A percentile compares a stretch with the other conserved stretches of the same genome.
Conservation (phyloP, 1,140 invertebrate species). For the Papilio helenus region DNA sequence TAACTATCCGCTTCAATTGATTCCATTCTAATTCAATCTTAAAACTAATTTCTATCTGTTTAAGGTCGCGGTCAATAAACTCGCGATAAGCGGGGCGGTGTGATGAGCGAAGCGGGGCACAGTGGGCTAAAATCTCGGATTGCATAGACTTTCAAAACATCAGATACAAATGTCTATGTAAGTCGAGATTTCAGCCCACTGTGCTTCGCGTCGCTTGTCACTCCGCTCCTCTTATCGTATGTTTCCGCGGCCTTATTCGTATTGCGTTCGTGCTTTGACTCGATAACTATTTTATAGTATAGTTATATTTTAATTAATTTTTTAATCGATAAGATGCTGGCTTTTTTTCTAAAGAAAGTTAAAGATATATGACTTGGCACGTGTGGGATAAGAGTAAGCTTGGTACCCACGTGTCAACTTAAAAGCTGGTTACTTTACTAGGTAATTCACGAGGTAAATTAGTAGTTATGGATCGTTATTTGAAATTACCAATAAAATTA, state of each 20-base stretch:
- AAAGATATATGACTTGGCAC: background rate
- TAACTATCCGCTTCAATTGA: constrained; percentile 46
- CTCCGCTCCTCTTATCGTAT: no score
- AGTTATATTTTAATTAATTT: background rate
- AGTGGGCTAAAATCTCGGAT: no score
- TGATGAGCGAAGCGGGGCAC: no score
- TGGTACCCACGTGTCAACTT: background rate
- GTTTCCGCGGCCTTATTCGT: constrained; percentile 6
- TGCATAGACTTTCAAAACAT: no score
- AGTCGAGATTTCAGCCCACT: no score
- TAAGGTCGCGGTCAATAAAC: background rate
- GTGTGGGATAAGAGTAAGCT: background rate
- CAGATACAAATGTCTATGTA: no score
- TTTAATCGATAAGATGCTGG: background rate
- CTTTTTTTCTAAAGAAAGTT: background rate
- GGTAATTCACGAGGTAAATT: constrained; percentile 1
- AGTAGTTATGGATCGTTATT: constrained; percentile 2
- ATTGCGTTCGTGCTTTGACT: constrained; percentile 14
- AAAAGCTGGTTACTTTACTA: background rate
- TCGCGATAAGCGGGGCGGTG: no score
- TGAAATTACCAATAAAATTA: constrained; percentile 18
- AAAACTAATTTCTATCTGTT: constrained; percentile 49
- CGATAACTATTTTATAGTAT: background rate
- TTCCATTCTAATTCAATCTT: constrained; percentile 55
- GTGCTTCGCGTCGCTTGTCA: no score